Base-by-base conservation (phyloP, 2,797 vertebrate species). In the Arrhamphus sclerolepis region DNA sequence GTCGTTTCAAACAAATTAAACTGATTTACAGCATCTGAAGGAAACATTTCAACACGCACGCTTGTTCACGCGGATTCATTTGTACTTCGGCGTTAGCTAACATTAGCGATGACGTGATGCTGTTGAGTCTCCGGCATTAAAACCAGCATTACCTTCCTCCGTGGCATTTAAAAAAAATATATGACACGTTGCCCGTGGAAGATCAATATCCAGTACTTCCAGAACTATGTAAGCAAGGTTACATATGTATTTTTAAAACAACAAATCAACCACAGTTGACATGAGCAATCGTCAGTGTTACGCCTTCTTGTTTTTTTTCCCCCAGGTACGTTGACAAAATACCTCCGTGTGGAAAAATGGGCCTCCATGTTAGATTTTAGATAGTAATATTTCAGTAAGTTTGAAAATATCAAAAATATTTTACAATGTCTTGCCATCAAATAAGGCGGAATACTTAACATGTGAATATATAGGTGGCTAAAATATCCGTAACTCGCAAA, bases 141-240 rank as follows among this genome's bases (percentile, higher is more conserved):
- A 34, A 29, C 16, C 42, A 38, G 6, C 19, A 80, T 84, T 69
- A 92, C 90, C 90, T 92, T 92, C 73, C 89, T 90, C 51, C 89
- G 81, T 50, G 90, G 89, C 90, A 92, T 92, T 63, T 63, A 60
- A 71, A 56, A 54, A 43, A 19, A n/a, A n/a, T n/a, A 40, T 19
- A 31, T 9, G 43, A 20, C 19, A 24, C 6, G 14, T 51, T 43
- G 14, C 26, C 44, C 56, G 51, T 4, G 11, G 13, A 5, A 10
- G 47, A 21, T 31, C 44, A 17, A 10, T 22, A 31, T 29, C 62
- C 51, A 46, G 24, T 10, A 26, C 19, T n/a, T 7, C 29, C 16
- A 1, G 14, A 10, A 2, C 5, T 22, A 16, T 46, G 17, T 55
- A n/a, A 42, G 9, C 6, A 20, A 24, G 6, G 4, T 34, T 61